These are phyloP conservation scores for Gastrophryne carolinensis DNA, from an alignment of 2,797 vertebrate species.

Conservation along the genomic window DNA sequence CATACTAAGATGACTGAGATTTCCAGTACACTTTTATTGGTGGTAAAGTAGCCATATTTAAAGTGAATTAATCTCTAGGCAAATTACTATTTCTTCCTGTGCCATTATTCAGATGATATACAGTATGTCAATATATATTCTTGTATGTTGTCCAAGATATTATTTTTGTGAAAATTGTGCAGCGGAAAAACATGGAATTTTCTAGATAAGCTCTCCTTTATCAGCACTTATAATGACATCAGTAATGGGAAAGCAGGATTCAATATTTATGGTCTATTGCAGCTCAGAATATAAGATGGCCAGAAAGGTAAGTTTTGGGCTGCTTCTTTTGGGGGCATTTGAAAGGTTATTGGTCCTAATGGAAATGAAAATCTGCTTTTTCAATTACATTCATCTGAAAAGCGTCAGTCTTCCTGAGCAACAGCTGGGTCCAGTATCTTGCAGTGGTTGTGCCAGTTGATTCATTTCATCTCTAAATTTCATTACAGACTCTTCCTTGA, in stretches of 20 bases:
- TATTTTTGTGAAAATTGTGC: too few relatives aligned
- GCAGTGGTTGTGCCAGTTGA: constrained; percentile 33
- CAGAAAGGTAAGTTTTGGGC: constrained; percentile 21
- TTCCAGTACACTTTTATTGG: too few relatives aligned
- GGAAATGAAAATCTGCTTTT: constrained; percentile 26
- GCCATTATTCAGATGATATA: too few relatives aligned
- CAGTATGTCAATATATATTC: too few relatives aligned
- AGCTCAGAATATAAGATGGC: constrained; percentile 15
- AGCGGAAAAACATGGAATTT: not conserved
- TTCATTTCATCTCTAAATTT: constrained; percentile 55
- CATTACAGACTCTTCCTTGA: constrained; percentile 51
- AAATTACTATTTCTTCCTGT: too few relatives aligned
- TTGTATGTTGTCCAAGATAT: too few relatives aligned
- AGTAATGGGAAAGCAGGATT: not conserved
- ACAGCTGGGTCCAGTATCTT: constrained; percentile 31
- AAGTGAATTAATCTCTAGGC: too few relatives aligned
- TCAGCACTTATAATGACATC: not conserved
- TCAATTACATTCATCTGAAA: constrained; percentile 13
- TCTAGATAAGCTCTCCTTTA: not conserved
- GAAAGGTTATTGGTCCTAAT: constrained; percentile 45
- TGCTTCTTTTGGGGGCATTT: constrained; percentile 24
- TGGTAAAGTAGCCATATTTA: too few relatives aligned
- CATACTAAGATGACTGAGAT: too few relatives aligned
- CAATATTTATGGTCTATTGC: constrained; percentile 26
- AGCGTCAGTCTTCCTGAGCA: constrained; percentile 10